A percentile compares a stretch with the other conserved stretches of the same genome.
These are phyloP conservation scores for Loriculus beryllinus DNA, from an alignment of 2,797 vertebrate genomes.

Conservation along the genomic window DNA sequence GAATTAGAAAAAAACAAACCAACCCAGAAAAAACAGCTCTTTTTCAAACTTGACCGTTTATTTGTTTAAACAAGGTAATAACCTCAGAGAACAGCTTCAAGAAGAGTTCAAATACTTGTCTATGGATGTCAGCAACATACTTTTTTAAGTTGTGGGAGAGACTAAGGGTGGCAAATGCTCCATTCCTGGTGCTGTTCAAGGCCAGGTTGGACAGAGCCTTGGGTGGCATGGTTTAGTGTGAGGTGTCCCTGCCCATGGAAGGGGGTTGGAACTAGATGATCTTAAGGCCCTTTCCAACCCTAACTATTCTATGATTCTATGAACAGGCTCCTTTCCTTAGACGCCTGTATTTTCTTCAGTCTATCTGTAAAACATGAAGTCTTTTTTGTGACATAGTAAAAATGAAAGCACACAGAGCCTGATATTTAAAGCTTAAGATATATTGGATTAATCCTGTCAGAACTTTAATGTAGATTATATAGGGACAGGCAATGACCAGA, in stretches of 20 bases:
- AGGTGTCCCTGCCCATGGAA: too few species aligned
- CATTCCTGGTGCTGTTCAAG: too few species aligned
- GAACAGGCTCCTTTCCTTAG: background rate
- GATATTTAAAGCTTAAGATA: background rate
- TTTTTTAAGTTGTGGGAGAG: too few species aligned
- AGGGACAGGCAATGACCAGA: slow-evolving; percentile 44
- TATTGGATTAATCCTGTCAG: slow-evolving; percentile 38
- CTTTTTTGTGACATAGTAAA: background rate
- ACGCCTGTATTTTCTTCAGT: background rate
- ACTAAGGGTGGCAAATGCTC: too few species aligned
- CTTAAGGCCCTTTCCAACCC: too few species aligned
- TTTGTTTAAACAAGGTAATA: background rate
- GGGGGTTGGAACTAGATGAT: too few species aligned
- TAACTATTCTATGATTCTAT: too few species aligned
- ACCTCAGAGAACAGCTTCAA: too few species aligned
- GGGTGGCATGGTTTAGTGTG: too few species aligned
- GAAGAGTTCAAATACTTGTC: too few species aligned
- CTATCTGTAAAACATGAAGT: background rate
- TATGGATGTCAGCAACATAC: too few species aligned
- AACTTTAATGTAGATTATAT: slow-evolving; percentile 34
- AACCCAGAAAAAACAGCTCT: background rate
- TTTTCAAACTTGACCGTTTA: background rate
- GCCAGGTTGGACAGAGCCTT: too few species aligned
- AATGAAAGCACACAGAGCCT: background rate
- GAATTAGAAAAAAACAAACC: background rate